phyloP scores from a whole-genome alignment of 2,888 invertebrate species.

The Augochlorella aurata region DNA sequence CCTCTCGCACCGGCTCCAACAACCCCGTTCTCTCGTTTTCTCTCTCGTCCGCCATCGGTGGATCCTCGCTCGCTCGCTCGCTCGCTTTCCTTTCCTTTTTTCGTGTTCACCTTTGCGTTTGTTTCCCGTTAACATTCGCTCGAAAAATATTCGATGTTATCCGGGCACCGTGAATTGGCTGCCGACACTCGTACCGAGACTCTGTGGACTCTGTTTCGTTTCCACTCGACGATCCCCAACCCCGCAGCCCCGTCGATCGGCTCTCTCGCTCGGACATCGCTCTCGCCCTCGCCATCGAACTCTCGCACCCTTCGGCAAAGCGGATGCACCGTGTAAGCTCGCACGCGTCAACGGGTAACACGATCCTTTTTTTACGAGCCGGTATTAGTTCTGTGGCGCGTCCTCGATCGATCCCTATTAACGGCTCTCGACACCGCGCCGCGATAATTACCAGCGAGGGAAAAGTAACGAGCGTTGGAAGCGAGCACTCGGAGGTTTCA shows the following conservation, averaged over 20 bases:
- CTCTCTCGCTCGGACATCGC: not conserved
- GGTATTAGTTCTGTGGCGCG: constrained; percentile 19
- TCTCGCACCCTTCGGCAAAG: constrained; percentile 21
- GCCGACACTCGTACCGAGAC: constrained; percentile 67
- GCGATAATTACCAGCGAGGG: not conserved
- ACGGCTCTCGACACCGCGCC: not conserved
- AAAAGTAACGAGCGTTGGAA: not conserved
- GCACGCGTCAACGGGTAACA: constrained; percentile 35
- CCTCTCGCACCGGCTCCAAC: constrained; percentile 3
- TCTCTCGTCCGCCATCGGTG: too few species aligned
- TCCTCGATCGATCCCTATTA: constrained; percentile 12
- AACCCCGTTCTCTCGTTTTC: not conserved
- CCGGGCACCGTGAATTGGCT: constrained; percentile 68
- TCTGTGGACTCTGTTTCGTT: constrained; percentile 55
- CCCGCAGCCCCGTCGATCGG: not conserved
- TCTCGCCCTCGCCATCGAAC: not conserved
- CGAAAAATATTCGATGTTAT: constrained; percentile 76
- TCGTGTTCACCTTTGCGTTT: constrained; percentile 30
- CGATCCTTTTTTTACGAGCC: constrained; percentile 21
- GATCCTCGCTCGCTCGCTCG: not conserved
- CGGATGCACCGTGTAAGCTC: constrained; percentile 44
- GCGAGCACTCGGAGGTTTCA: not conserved
- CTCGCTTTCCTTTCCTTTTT: not conserved
- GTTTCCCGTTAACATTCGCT: constrained; percentile 66
- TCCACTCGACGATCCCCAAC: constrained; percentile 20